phyloP scores from a whole-genome alignment of 2,797 vertebrate species.

The Distichodus sexfasciatus region DNA sequence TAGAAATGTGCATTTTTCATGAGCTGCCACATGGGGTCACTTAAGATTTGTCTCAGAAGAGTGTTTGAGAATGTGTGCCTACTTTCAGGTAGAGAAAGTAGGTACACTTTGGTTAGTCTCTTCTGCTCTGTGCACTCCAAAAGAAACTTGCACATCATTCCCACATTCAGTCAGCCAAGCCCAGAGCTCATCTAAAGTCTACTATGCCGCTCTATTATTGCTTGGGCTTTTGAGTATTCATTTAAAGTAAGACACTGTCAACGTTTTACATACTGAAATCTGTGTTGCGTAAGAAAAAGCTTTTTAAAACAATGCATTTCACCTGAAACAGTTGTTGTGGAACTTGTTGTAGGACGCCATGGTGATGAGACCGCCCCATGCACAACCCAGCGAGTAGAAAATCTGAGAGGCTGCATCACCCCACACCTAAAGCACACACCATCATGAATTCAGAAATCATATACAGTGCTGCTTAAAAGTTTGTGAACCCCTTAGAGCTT shows the following conservation, averaged over 20 bases:
- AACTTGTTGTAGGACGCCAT: constrained; percentile 99
- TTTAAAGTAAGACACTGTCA: not conserved
- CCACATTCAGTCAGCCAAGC: not conserved
- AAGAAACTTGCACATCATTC: not conserved
- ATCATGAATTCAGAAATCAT: not conserved
- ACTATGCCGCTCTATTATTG: not conserved
- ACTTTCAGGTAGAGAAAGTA: no score
- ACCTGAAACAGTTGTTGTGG: constrained; percentile 99
- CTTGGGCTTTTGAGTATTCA: not conserved
- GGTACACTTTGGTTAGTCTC: not conserved
- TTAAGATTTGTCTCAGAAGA: no score
- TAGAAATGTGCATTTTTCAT: no score
- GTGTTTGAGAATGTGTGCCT: no score
- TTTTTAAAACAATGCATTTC: not conserved
- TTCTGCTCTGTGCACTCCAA: not conserved
- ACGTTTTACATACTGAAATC: no score
- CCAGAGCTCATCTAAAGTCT: not conserved
- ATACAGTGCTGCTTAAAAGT: not conserved
- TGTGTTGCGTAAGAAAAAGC: no score
- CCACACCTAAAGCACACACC: constrained; percentile 83
- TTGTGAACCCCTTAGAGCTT: not conserved
- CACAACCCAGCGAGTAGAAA: constrained; percentile 97
- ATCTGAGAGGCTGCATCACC: constrained; percentile 98
- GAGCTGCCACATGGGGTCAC: no score
- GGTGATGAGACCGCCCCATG: constrained; percentile 97